Conservation (phyloP, 1,140 invertebrate species). For the Scylla paramamosain region DNA sequence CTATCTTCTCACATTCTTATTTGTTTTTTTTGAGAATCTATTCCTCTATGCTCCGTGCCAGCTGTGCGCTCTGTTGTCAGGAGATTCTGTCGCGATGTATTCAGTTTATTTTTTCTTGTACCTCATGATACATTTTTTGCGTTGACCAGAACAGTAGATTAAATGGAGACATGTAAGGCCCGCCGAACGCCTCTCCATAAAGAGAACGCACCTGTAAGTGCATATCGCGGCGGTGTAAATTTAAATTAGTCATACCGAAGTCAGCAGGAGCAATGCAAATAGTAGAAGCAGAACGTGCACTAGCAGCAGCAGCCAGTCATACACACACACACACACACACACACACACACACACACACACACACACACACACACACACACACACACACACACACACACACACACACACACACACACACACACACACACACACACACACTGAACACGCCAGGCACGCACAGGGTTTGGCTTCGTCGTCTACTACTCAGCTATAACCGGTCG, state of each 20-base stretch:
- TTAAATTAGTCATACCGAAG: background rate
- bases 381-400: slow-evolving; percentile 56
- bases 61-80: too few species aligned
- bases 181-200: background rate
- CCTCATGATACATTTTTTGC: background rate
- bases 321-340: slow-evolving; percentile 29
- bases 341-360: slow-evolving; percentile 43
- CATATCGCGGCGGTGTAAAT: background rate
- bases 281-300: background rate
- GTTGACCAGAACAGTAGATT: background rate
- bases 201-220: background rate
- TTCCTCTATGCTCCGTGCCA: too few species aligned
- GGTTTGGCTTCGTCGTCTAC: background rate
- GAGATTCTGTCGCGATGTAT: too few species aligned
- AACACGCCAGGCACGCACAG: background rate
- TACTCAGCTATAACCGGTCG: background rate
- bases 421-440: slow-evolving; percentile 29
- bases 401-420: slow-evolving; percentile 32
- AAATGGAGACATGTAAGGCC: background rate
- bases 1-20: too few species aligned
- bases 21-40: too few species aligned
- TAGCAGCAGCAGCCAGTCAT: background rate
- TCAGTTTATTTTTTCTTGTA: background rate
- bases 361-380: slow-evolving; percentile 44
- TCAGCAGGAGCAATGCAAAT: background rate